phyloP scores from a whole-genome alignment of 2,797 vertebrate species.

The Poliocrania exsul region DNA sequence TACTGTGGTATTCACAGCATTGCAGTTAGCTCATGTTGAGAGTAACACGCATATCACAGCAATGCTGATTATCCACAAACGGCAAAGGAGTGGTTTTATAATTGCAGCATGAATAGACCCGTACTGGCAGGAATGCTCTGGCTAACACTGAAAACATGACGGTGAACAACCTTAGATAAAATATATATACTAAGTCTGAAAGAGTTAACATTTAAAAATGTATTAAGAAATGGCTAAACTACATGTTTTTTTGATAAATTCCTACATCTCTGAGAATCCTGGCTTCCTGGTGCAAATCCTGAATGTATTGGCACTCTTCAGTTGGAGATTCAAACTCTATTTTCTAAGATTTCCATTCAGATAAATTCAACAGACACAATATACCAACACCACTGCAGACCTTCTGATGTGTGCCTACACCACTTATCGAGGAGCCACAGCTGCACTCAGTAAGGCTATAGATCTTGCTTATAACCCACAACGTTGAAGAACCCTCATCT shows the following conservation, averaged over 20 bases:
- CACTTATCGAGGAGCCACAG: slow-evolving; percentile 57
- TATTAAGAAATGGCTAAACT: background rate
- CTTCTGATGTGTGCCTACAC: slow-evolving; percentile 31
- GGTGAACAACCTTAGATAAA: background rate
- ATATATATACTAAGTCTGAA: background rate
- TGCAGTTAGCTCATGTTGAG: background rate
- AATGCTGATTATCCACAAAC: slow-evolving; percentile 1
- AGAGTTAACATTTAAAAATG: background rate
- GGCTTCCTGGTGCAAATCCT: slow-evolving; percentile 9
- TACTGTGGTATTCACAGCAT: background rate
- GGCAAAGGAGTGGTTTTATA: background rate
- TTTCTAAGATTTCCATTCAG: slow-evolving; percentile 40
- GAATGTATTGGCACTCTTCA: background rate
- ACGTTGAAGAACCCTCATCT: slow-evolving; percentile 51
- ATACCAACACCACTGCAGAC: background rate
- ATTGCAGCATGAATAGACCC: background rate
- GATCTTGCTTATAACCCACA: slow-evolving; percentile 57
- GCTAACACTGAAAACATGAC: background rate
- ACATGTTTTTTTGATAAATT: slow-evolving; percentile 8
- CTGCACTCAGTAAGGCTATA: slow-evolving; percentile 44
- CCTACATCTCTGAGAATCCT: background rate
- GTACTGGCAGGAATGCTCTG: background rate
- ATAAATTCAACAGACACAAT: slow-evolving; percentile 46
- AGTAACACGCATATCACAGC: background rate
- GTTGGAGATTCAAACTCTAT: slow-evolving; percentile 3